Percentiles rank a stretch among this genome's conserved stretches.
These are phyloP conservation scores for Chalcosyrphus nemorum DNA, from an alignment of 2,888 invertebrate species.

Conservation along the genomic window DNA sequence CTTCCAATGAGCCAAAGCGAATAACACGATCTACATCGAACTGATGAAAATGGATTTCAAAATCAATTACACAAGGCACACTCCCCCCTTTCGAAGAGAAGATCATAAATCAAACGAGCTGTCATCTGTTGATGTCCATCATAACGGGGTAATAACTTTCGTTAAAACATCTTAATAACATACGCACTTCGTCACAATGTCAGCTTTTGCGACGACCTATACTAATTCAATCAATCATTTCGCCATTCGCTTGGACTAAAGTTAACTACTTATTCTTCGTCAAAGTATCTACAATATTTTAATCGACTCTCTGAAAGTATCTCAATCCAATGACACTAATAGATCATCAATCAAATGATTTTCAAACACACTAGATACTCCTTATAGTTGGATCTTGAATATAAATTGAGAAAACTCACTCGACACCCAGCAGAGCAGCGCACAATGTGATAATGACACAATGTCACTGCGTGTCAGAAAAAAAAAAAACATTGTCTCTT, in stretches of 20 bases:
- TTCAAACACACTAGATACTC: conserved; percentile 26
- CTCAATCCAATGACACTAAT: conserved; percentile 41
- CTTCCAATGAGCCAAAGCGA: conserved; percentile 1
- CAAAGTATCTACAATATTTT: conserved; percentile 50
- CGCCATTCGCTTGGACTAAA: conserved; percentile 2
- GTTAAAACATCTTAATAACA: conserved; percentile 35
- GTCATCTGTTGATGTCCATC: conserved; percentile 54
- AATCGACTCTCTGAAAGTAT: conserved; percentile 61
- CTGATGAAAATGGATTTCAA: conserved; percentile 45
- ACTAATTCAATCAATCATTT: conserved; percentile 65
- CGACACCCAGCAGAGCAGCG: too few species aligned
- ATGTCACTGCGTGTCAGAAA: conserved; percentile 15
- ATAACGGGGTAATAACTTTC: conserved; percentile 21
- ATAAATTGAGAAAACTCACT: conserved; percentile 31
- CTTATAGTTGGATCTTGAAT: neutral
- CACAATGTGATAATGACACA: conserved; percentile 20
- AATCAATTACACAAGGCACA: conserved; percentile 49
- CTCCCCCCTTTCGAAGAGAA: neutral
- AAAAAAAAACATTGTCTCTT: neutral
- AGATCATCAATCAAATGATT: conserved; percentile 67
- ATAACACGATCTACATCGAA: neutral
- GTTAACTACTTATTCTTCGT: neutral
- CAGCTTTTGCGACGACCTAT: conserved; percentile 7
- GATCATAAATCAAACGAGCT: conserved; percentile 63
- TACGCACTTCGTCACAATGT: conserved; percentile 37